Percentiles rank a stretch among this genome's conserved stretches.
These are phyloP conservation scores for Neoaliturus tenellus DNA, from an alignment of 2,888 invertebrate genomes.

Conservation along the genomic window DNA sequence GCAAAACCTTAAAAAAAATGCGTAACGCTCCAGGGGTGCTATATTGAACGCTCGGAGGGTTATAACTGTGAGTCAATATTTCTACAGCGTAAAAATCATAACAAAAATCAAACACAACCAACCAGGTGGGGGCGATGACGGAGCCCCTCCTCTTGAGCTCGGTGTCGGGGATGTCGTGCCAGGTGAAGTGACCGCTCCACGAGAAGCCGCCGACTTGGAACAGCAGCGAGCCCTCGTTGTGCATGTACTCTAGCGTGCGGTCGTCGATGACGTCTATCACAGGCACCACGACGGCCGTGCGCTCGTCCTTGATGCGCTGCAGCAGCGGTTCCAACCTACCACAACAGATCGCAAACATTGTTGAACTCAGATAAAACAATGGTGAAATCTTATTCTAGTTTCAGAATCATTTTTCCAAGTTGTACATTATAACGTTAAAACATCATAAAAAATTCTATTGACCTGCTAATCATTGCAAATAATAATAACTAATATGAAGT, in stretches of 20 bases:
- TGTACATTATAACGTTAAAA: too few relatives aligned
- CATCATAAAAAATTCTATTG: too few relatives aligned
- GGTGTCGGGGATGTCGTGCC: conserved; percentile 86
- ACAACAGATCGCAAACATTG: background rate
- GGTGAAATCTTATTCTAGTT: too few relatives aligned
- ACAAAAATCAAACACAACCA: background rate
- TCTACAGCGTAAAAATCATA: too few relatives aligned
- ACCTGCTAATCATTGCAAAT: too few relatives aligned
- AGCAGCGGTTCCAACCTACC: conserved; percentile 90
- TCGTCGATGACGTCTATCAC: conserved; percentile 97
- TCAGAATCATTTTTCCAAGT: too few relatives aligned
- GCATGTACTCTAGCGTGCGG: conserved; percentile 84
- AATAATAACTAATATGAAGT: too few relatives aligned
- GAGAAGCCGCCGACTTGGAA: conserved; percentile 86
- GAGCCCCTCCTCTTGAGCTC: conserved; percentile 78
- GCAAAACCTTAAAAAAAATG: too few relatives aligned
- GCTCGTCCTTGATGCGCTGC: conserved; percentile 87
- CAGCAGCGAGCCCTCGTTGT: conserved; percentile 70
- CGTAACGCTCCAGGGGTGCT: too few relatives aligned
- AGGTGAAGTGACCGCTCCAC: conserved; percentile 95
- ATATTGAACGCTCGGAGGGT: too few relatives aligned
- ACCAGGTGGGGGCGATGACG: conserved; percentile 80
- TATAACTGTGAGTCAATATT: too few relatives aligned
- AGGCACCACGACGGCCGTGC: conserved; percentile 90
- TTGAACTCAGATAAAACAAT: background rate